Evolutionary conservation across 1,140 invertebrate species (phyloP), one percentile per base, ranked within the genome.

Genomic region (Euura lappo): DNA sequence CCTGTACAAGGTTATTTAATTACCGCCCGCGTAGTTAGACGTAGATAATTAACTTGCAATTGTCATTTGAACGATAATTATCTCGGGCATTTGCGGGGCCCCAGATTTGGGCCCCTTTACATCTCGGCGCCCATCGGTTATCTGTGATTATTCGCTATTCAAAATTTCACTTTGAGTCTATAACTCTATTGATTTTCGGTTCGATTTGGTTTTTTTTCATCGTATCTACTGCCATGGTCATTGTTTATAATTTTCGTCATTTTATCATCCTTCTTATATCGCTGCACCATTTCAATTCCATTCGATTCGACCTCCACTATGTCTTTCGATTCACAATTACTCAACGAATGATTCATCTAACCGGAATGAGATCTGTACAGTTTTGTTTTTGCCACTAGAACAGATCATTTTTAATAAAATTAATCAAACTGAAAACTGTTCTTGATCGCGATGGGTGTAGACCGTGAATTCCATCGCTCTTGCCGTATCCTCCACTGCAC

Each of bases 1-100:
- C n/a, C 45, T 28, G 28, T n/a, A 64, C 11, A 71, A 13, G 44
- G 47, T n/a, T 8, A 60, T 11, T 7, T 47, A 60, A 44, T 8
- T 44, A 71, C n/a, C n/a, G 64, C 69, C 45, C n/a, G 46, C n/a
- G 6, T 45, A 43, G 6, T 4, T 11, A 43, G 5, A 5, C 13
- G 13, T 47, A 47, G 44, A 70, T 47, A 7, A 70, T 47, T 46
- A 11, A 5, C 6, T 51, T 8, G 47, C 47, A 60, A 60, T 60
- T 60, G 51, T 60, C 51, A 60, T 60, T 60, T 60, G 51, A 60
- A 60, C 6, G 51, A 60, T 70, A 47, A 13, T 42, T 45, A 45
- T 1, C 45, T 45, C 70, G 47, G 69, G 72, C 72, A 68, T 44
- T 65, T 45, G 66, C 64, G 72, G 72, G 72, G 72, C 72, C 72